Evolutionary conservation across 2,888 invertebrate genomes (phyloP).

Genomic region (Pristionchus entomophagus): DNA sequence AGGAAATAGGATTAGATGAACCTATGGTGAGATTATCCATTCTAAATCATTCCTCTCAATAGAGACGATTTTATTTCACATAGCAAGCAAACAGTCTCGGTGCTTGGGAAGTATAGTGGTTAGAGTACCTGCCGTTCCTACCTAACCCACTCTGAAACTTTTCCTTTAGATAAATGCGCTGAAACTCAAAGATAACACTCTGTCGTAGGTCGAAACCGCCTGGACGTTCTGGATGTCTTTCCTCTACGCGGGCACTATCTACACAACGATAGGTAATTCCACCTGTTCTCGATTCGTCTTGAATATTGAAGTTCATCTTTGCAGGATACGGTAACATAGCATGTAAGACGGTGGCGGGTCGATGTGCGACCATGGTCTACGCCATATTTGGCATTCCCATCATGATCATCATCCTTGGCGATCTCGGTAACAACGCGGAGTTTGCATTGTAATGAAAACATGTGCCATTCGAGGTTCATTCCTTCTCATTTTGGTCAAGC

Average conservation of each 20-base stretch:
- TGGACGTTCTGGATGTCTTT: slow-evolving; percentile 75
- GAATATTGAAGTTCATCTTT: neutral
- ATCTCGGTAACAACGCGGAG: slow-evolving; percentile 81
- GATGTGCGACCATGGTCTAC: slow-evolving; percentile 90
- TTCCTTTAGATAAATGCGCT: too few relatives aligned
- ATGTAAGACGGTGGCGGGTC: slow-evolving; percentile 89
- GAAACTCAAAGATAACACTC: too few relatives aligned
- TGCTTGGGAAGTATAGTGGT: too few relatives aligned
- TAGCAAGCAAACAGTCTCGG: too few relatives aligned
- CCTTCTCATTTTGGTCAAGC: slow-evolving; percentile 78
- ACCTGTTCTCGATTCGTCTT: neutral
- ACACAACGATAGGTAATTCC: slow-evolving; percentile 37
- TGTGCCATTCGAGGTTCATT: slow-evolving; percentile 83
- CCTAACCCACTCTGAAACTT: neutral
- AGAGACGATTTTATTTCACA: too few relatives aligned
- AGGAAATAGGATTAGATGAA: slow-evolving; percentile 54
- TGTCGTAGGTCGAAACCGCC: slow-evolving; percentile 53
- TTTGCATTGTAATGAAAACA: neutral
- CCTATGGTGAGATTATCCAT: slow-evolving; percentile 49
- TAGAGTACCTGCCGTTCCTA: neutral
- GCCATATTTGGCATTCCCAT: slow-evolving; percentile 94
- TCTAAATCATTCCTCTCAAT: neutral
- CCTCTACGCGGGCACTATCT: slow-evolving; percentile 74
- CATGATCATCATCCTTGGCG: slow-evolving; percentile 92
- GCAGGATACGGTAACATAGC: slow-evolving; percentile 96